Conservation (phyloP, 2,797 vertebrate species). For the Pitangus sulphuratus region DNA sequence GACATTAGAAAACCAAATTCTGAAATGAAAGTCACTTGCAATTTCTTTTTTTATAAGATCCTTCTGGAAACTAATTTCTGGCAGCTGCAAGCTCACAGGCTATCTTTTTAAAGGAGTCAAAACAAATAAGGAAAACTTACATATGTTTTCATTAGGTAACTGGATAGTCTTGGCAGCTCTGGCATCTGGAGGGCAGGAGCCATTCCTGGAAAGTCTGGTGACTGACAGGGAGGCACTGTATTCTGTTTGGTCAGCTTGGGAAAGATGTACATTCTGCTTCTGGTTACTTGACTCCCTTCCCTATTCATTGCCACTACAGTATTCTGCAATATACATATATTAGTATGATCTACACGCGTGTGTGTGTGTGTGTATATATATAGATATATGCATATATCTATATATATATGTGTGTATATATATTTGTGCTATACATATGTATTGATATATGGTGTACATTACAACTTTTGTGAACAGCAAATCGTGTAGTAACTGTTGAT, state of each 20-base stretch:
- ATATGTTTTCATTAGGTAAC: neutral
- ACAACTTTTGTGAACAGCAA: neutral
- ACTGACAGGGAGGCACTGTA: neutral
- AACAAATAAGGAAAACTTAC: neutral
- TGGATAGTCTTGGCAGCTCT: neutral
- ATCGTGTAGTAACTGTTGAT: fast-evolving
- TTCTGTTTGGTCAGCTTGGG: neutral
- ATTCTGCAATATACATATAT: neutral
- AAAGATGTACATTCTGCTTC: neutral
- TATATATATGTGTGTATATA: neutral
- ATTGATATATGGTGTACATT: neutral
- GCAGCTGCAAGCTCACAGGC: neutral
- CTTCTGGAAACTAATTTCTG: neutral
- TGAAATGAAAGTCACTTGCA: neutral
- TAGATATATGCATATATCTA: neutral
- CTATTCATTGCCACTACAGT: neutral
- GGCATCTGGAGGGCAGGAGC: neutral
- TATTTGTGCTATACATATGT: neutral
- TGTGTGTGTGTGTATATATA: neutral
- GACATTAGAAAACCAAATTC: neutral
- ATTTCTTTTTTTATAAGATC: neutral
- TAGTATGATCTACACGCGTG: neutral
- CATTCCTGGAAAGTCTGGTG: neutral
- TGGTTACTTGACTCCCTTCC: neutral
- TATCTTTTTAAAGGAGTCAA: neutral